Conservation (phyloP, 2,888 invertebrate species). For the Idaea aversata region DNA sequence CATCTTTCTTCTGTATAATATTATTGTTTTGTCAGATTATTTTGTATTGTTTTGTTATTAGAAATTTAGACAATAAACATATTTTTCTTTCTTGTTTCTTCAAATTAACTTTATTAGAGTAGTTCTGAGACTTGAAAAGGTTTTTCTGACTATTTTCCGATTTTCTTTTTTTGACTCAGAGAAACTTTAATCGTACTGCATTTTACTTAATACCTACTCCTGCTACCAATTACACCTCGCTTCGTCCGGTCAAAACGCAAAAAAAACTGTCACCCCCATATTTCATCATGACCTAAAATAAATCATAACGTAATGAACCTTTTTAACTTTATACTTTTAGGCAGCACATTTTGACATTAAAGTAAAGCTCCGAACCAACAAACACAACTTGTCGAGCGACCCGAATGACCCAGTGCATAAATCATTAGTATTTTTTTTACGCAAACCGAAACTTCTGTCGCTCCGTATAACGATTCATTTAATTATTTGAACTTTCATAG, state of each 20-base stretch:
- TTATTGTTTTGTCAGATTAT: too few relatives aligned
- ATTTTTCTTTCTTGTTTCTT: too few relatives aligned
- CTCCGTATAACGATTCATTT: neutral
- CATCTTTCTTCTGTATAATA: too few relatives aligned
- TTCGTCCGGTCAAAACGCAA: neutral
- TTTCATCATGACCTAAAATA: neutral
- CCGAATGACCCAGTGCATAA: too few relatives aligned
- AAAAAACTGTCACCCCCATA: neutral
- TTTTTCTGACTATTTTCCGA: too few relatives aligned
- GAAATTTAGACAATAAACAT: too few relatives aligned
- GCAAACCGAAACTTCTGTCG: neutral
- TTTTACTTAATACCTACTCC: too few relatives aligned
- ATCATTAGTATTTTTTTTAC: neutral
- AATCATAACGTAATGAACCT: constrained; percentile 1
- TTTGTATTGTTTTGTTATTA: too few relatives aligned
- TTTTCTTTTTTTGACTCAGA: too few relatives aligned
- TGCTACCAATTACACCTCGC: neutral
- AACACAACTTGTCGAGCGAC: neutral
- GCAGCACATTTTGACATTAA: neutral
- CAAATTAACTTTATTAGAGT: too few relatives aligned
- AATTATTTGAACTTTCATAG: neutral
- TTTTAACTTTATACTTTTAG: neutral
- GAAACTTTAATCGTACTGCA: too few relatives aligned
- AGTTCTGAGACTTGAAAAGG: too few relatives aligned
- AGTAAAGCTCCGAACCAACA: neutral